These are phyloP conservation scores for Rhagoletis pomonella DNA, from an alignment of 1,140 invertebrate species.

Conservation along the genomic window DNA sequence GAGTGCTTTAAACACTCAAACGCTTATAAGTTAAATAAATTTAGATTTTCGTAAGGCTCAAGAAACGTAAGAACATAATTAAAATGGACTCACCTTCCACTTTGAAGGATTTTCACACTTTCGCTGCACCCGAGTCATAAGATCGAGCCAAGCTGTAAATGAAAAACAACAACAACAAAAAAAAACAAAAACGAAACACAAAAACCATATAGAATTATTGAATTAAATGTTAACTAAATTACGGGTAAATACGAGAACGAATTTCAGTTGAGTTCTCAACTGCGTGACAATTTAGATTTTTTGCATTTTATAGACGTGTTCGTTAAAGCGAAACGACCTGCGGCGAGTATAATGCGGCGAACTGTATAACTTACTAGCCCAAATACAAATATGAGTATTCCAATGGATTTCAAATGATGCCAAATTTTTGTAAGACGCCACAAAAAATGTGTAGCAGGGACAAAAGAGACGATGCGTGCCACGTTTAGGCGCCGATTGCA, in stretches of 20 bases:
- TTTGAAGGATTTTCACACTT: constrained; percentile 42
- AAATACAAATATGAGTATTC: constrained; percentile 42
- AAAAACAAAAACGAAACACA: background rate
- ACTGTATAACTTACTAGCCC: constrained; percentile 27
- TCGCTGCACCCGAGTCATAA: constrained; percentile 33
- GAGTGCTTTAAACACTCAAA: constrained; percentile 32
- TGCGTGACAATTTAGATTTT: constrained; percentile 39
- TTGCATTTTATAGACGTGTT: constrained; percentile 47
- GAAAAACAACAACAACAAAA: background rate
- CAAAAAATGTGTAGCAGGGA: constrained; percentile 19
- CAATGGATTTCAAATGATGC: constrained; percentile 44
- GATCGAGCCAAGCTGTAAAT: constrained; percentile 6
- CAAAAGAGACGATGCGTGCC: background rate
- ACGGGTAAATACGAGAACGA: constrained; percentile 42
- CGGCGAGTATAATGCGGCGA: constrained; percentile 12
- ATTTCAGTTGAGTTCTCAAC: constrained; percentile 51
- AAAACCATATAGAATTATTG: constrained; percentile 42
- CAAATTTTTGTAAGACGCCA: constrained; percentile 46
- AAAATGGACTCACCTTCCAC: background rate
- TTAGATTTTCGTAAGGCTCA: background rate
- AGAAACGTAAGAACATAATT: background rate
- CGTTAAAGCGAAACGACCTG: constrained; percentile 6
- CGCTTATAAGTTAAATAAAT: constrained; percentile 37
- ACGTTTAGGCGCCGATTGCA: constrained; percentile 40
- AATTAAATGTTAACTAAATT: constrained; percentile 52